Conservation (phyloP, 1,140 invertebrate species). For the Drosophila lini region DNA sequence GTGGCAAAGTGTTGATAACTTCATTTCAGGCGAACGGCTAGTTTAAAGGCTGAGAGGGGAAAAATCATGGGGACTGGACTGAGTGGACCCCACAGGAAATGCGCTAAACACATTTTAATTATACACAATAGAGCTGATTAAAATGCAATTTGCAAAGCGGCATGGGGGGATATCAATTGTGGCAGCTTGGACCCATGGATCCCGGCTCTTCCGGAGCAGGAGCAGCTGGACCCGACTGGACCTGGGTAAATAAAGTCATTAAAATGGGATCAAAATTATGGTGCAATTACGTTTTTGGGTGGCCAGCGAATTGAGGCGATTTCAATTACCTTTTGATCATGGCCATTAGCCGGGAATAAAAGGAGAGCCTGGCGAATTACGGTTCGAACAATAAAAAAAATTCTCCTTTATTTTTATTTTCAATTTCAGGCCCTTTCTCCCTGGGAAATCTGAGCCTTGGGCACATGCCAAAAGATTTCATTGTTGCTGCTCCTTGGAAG, state of each 20-base stretch:
- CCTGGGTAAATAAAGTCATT: slow-evolving; percentile 75
- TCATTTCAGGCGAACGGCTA: slow-evolving; percentile 64
- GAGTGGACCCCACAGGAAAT: slow-evolving; percentile 59
- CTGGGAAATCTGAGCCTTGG: slow-evolving; percentile 23
- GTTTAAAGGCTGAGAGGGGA: slow-evolving; percentile 41
- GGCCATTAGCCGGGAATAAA: slow-evolving; percentile 45
- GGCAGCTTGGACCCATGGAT: slow-evolving; percentile 9
- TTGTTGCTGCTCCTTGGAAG: slow-evolving; percentile 5
- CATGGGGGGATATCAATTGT: slow-evolving; percentile 46
- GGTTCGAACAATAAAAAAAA: slow-evolving; percentile 14
- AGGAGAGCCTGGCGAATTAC: slow-evolving; percentile 23
- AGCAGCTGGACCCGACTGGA: slow-evolving; percentile 17
- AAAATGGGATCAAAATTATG: slow-evolving; percentile 81
- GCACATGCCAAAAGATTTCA: slow-evolving; percentile 45
- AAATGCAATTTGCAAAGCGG: slow-evolving; percentile 69
- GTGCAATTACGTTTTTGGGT: slow-evolving; percentile 78
- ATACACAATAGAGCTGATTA: slow-evolving; percentile 76
- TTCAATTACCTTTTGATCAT: slow-evolving; percentile 69
- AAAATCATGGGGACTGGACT: neutral
- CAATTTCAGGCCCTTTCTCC: neutral
- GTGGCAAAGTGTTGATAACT: slow-evolving; percentile 74
- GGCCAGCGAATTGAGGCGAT: slow-evolving; percentile 47
- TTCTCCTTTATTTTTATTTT: neutral
- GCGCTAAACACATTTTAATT: slow-evolving; percentile 80
- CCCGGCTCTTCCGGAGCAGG: slow-evolving; percentile 3